A percentile compares a stretch with the other conserved stretches of the same genome.
Conservation (phyloP, 2,113 vertebrate genomes). For the Prionailurus viverrinus region DNA sequence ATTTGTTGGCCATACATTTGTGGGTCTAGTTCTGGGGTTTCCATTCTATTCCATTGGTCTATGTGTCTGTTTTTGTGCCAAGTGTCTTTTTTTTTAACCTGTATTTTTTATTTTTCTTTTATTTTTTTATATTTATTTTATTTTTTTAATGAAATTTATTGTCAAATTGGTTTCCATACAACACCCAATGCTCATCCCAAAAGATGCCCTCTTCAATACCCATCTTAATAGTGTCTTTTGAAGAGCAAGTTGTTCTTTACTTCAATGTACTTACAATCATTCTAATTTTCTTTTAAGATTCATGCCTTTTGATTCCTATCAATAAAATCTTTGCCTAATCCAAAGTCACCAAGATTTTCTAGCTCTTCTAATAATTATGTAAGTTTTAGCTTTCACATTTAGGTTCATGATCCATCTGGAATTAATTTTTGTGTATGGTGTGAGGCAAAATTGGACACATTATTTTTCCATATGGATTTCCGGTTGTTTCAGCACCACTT, state of each 20-base stretch:
- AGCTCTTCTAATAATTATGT: neutral
- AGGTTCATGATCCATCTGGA: neutral
- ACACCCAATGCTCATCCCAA: no score
- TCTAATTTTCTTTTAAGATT: constrained; percentile 5
- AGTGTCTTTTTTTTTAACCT: no score
- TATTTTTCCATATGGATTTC: neutral
- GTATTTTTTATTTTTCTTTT: no score
- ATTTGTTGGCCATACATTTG: no score
- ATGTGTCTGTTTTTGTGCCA: no score
- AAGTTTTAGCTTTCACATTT: neutral
- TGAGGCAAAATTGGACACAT: neutral
- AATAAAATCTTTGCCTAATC: neutral
- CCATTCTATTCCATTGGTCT: no score
- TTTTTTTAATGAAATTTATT: no score
- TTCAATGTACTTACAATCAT: neutral
- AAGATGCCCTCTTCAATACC: no score
- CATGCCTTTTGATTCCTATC: neutral
- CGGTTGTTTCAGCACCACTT: neutral
- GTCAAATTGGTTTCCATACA: no score
- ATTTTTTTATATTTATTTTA: no score
- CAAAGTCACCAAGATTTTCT: neutral
- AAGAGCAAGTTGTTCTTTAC: neutral
- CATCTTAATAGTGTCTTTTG: neutral
- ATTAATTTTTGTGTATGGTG: neutral
- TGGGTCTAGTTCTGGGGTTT: no score